phyloP scores from a whole-genome alignment of 2,797 vertebrate genomes.

The Tokudaia muenninki region DNA sequence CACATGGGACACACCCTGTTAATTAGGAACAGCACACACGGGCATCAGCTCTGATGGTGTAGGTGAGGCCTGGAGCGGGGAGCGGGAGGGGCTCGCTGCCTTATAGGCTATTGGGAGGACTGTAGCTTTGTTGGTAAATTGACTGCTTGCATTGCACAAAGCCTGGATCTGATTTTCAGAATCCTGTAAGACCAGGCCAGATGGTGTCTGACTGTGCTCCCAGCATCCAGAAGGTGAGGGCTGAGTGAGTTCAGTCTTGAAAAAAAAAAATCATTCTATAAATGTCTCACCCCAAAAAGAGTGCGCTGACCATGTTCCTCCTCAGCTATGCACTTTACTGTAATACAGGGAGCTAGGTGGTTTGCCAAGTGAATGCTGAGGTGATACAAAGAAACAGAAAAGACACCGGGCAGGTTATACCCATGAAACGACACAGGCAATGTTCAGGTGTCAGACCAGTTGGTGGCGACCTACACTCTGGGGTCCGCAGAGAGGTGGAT shows the following conservation, averaged over 20 bases:
- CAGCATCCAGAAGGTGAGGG: neutral
- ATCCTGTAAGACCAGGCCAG: too few species aligned
- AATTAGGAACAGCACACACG: neutral
- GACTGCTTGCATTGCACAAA: neutral
- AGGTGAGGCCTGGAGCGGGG: neutral
- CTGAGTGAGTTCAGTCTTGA: neutral
- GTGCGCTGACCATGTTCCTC: neutral
- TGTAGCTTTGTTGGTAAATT: neutral
- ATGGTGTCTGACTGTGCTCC: neutral
- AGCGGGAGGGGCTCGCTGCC: neutral
- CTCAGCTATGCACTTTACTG: neutral
- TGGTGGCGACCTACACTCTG: neutral
- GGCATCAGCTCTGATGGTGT: neutral
- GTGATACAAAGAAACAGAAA: neutral
- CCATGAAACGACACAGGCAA: too few species aligned
- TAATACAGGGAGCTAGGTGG: neutral
- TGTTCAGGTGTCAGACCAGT: neutral
- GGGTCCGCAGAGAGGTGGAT: neutral
- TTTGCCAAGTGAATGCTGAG: neutral
- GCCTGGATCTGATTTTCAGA: neutral
- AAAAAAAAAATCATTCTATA: neutral
- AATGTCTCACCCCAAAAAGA: neutral
- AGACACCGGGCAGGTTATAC: neutral
- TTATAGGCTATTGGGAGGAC: neutral
- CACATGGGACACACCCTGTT: neutral